Base-by-base conservation (phyloP, 2,797 vertebrate genomes). In the Tenualosa thibaudeaui region DNA sequence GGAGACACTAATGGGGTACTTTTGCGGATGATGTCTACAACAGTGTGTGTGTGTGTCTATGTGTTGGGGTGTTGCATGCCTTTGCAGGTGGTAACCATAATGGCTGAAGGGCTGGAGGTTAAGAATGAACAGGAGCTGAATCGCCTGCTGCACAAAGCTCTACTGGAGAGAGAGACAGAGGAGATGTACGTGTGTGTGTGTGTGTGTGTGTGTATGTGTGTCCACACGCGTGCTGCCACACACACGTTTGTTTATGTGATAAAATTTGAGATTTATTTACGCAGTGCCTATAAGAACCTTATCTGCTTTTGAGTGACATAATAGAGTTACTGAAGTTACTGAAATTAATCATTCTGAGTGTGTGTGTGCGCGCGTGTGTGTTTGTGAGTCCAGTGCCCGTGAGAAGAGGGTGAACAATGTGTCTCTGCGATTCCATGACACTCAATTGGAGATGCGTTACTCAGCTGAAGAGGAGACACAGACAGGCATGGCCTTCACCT, bases 381-480 rank as follows among this genome's bases (percentile, higher is more conserved):
- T 78, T 40, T 78, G 71, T 46, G 71, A 46, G 71, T 78, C 17
- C 19, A 60, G 78, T 43, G 71, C 53, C 19, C 2, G 5, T 37
- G 95, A 95, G 89, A 96, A 96, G 86, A 92, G 94, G 90, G 96
- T 97, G 8, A 96, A 96, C 84, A 84, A 92, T 0, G 84, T 97
- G 40, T 96, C 96, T 31, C 91, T 99, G 90, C 93, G 94, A 10
- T 99, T 99, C 89, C 90, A 97, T 84, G 97, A 97, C 31, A 92
- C 94, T 0, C 96, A 96, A 60, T 91, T 98, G 92, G 98, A 99
- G 89, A 95, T 93, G 0, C 96, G 95, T 40, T 99, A 97, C 93
- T 98, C 97, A 0, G 95, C 97, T 19, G 98, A 99, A 93, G 98
- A 97, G 92, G 98, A 99, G 88, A 97, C 95, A 89, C 96, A 97